Base-by-base conservation (phyloP, 1,140 invertebrate genomes). In the Diploscapter pachys region DNA sequence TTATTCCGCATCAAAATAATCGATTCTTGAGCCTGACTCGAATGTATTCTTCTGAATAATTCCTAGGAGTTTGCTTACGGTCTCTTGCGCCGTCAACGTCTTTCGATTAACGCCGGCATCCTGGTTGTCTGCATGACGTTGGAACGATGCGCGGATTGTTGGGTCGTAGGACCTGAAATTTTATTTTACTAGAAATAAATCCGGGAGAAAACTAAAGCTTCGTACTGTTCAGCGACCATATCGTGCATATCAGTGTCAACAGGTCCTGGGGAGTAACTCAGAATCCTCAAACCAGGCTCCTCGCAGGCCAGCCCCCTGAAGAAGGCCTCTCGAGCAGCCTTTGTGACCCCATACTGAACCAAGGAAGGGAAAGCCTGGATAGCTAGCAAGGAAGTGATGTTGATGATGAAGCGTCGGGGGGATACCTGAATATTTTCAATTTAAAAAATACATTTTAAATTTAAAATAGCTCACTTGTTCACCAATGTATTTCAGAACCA, bases 201-300 rank as follows among this genome's bases (percentile, higher is more conserved):
- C 63, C 64, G 5, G 88, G 86, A 0, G 89, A 65, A 65, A 9
- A 65, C 63, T 65, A 50, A 65, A 65, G 63, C 6, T 68, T 54
- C 62, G 50, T 55, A 80, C 78, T 90, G 87, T 4, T 88, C 86
- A 55, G 90, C 86, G 50, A 92, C 87, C 80, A 89, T 87, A n/a
- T 90, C 84, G 57, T 91, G 90, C 93, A 98, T 97, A 65, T 93
- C 91, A 0, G 94, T 98, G 77, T 93, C 89, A 3, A 97, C 91
- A 3, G 94, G 93, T 50, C 95, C 95, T 0, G 95, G 95, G 4
- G 94, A 91, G 88, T 97, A 98, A 87, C 91, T 96, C 3, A 98
- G 85, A 6, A 96, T 91, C 72, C 90, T 87, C 0, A 94, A 87
- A 49, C 90, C 83, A 11, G 90, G 89, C 79, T 92, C 90, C 88